Percentiles rank a stretch among this genome's conserved stretches.
Evolutionary conservation across 1,140 invertebrate genomes (phyloP).

Genomic region (Zaprionus ornatus): DNA sequence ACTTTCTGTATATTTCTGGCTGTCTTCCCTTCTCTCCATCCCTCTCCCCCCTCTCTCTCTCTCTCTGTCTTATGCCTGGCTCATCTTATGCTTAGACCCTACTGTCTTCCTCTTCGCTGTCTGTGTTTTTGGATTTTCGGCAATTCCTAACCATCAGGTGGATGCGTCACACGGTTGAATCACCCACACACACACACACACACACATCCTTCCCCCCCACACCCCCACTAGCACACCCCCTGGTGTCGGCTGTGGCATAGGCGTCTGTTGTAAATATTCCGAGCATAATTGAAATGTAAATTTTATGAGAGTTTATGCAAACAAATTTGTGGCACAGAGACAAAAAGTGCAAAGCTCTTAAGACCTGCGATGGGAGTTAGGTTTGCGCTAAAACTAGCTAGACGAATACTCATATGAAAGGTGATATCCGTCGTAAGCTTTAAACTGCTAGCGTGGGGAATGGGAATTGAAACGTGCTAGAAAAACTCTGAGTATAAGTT

Average conservation of each 20-base stretch:
- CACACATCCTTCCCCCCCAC: neutral
- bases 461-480: neutral
- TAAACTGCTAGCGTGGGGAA: neutral
- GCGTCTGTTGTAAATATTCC: slow-evolving; percentile 36
- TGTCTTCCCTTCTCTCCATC: neutral
- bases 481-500: neutral
- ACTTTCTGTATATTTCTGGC: neutral
- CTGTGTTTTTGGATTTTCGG: neutral
- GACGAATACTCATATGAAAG: neutral
- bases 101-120: neutral
- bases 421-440: neutral
- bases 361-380: neutral
- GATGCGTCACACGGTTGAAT: slow-evolving; percentile 24
- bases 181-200: slow-evolving; percentile 7
- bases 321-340: slow-evolving; percentile 36
- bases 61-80: neutral
- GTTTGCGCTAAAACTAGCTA: neutral
- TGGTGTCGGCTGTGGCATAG: slow-evolving; percentile 10
- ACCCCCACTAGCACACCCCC: slow-evolving; percentile 1
- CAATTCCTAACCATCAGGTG: slow-evolving; percentile 21
- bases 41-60: neutral
- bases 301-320: slow-evolving; percentile 46
- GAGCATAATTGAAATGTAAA: slow-evolving; percentile 78
- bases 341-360: slow-evolving; percentile 26
- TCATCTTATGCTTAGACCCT: neutral